Evolutionary conservation across 1,140 invertebrate species (phyloP).

Genomic region (Drosophila dunni): DNA sequence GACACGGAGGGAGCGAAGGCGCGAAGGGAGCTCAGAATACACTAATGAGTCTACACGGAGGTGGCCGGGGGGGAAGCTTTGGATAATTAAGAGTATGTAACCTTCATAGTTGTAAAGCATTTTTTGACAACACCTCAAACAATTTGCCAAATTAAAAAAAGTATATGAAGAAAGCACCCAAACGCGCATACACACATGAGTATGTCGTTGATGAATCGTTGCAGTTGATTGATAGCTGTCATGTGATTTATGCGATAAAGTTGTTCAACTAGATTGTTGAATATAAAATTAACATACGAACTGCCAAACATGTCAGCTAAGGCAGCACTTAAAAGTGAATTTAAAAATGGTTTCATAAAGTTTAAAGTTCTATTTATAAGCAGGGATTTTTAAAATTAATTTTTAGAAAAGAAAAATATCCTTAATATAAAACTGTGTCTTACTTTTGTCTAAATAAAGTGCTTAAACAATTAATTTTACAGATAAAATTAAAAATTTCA

Average conservation of each 20-base stretch:
- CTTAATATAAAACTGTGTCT: too few relatives aligned
- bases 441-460: too few relatives aligned
- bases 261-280: slow-evolving; percentile 7
- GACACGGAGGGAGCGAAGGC: slow-evolving; percentile 29
- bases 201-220: slow-evolving; percentile 52
- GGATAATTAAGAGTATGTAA: slow-evolving; percentile 24
- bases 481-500: too few relatives aligned
- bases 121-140: slow-evolving; percentile 38
- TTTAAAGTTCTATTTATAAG: too few relatives aligned
- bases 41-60: slow-evolving; percentile 59
- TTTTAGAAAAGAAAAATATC: too few relatives aligned
- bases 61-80: not conserved
- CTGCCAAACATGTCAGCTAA: slow-evolving; percentile 3
- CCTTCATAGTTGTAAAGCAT: slow-evolving; percentile 16
- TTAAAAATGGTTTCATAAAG: too few relatives aligned
- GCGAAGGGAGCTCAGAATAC: not conserved
- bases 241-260: slow-evolving; percentile 5
- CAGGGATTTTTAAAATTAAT: too few relatives aligned
- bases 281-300: slow-evolving; percentile 1
- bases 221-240: slow-evolving; percentile 47
- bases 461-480: too few relatives aligned
- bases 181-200: too few relatives aligned
- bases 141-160: slow-evolving; percentile 64
- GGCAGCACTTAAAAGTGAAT: not conserved
- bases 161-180: slow-evolving; percentile 29